These are phyloP conservation scores for Ictidomys tridecemlineatus DNA, from an alignment of 2,113 vertebrate genomes.

Conservation along the genomic window DNA sequence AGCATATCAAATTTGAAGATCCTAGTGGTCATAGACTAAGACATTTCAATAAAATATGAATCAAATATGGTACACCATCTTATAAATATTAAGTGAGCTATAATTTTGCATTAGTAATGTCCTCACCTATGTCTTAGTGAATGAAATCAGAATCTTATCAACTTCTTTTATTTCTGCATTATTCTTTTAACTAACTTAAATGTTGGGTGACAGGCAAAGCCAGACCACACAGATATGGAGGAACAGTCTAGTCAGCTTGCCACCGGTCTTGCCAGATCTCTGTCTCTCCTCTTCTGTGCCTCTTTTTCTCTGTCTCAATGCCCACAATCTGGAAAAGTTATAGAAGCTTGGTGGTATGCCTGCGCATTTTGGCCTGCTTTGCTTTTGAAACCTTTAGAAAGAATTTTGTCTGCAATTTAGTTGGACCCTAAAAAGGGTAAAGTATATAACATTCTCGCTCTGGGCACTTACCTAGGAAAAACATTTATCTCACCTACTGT, in stretches of 20 bases:
- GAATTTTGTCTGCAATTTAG: constrained; percentile 5
- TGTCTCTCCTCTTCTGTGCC: neutral
- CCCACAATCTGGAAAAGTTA: neutral
- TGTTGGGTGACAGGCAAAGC: neutral
- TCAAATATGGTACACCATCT: neutral
- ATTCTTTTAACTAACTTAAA: neutral
- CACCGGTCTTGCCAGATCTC: neutral
- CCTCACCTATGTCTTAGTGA: neutral
- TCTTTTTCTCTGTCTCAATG: neutral
- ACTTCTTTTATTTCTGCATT: neutral
- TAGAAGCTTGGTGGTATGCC: neutral
- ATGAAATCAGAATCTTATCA: neutral
- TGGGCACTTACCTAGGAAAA: constrained; percentile 11
- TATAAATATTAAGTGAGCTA: constrained; percentile 1
- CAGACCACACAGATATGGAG: neutral
- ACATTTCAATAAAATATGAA: constrained; percentile 41
- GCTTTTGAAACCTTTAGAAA: constrained; percentile 58
- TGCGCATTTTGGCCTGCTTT: constrained; percentile 6
- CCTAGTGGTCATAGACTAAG: neutral
- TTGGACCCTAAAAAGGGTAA: neutral
- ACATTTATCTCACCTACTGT: neutral
- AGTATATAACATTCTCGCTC: neutral
- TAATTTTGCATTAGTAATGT: neutral
- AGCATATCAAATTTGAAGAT: constrained; percentile 15
- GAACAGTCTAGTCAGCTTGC: neutral